These are phyloP conservation scores for Vicugna pacos DNA, from an alignment of 2,113 vertebrate genomes.

Conservation along the genomic window DNA sequence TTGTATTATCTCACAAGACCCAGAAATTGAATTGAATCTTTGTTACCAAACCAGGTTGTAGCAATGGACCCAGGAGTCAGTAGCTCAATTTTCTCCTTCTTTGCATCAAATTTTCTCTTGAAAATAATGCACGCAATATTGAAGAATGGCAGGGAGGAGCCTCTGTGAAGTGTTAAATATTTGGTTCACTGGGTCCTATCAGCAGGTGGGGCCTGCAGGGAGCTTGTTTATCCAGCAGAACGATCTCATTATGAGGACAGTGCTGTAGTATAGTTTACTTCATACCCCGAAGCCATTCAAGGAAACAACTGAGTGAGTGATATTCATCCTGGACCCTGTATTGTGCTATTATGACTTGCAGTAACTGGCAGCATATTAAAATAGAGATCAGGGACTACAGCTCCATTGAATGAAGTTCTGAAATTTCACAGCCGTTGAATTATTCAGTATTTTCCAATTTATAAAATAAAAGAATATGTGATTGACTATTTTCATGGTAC, in stretches of 20 bases:
- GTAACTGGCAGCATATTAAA: slow-evolving; percentile 85
- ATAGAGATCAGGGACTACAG: slow-evolving; percentile 78
- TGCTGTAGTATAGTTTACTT: slow-evolving; percentile 83
- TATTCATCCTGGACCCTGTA: slow-evolving; percentile 72
- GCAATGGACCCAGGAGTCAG: slow-evolving; percentile 57
- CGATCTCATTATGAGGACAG: slow-evolving; percentile 82
- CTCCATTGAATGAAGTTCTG: slow-evolving; percentile 71
- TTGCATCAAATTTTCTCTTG: slow-evolving; percentile 78
- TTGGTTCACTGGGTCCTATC: slow-evolving; percentile 79
- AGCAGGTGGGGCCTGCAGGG: slow-evolving; percentile 76
- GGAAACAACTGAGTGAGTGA: slow-evolving; percentile 78
- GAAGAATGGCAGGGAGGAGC: slow-evolving; percentile 74
- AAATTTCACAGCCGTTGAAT: slow-evolving; percentile 84
- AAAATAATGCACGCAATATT: slow-evolving; percentile 73
- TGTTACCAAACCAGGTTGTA: slow-evolving; percentile 70
- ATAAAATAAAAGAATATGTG: slow-evolving; percentile 78
- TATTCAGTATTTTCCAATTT: slow-evolving; percentile 85
- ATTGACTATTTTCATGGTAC: slow-evolving; percentile 75
- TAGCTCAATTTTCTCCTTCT: slow-evolving; percentile 82
- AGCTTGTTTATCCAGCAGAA: slow-evolving; percentile 84
- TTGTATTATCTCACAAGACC: slow-evolving; percentile 72
- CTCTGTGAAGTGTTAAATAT: slow-evolving; percentile 80
- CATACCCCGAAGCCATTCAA: slow-evolving; percentile 79
- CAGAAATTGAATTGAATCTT: slow-evolving; percentile 77
- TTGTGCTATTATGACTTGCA: slow-evolving; percentile 78